phyloP scores from a whole-genome alignment of 2,888 invertebrate species.

The Exocentrus adspersus region DNA sequence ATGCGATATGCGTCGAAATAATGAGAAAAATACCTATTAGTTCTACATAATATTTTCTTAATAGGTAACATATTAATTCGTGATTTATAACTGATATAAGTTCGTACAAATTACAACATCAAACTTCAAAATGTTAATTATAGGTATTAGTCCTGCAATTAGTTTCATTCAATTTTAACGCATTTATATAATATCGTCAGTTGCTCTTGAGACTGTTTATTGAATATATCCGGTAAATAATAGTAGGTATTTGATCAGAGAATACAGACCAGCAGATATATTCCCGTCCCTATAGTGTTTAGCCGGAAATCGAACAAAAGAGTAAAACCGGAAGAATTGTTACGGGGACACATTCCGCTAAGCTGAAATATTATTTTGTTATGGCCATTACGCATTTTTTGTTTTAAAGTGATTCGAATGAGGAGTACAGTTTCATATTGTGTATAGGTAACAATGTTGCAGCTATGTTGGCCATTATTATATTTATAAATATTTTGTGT shows the following conservation, averaged over 20 bases:
- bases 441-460: background rate
- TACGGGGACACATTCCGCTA: conserved; percentile 30
- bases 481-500: conserved; percentile 20
- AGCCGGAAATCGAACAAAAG: conserved; percentile 53
- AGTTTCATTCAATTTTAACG: background rate
- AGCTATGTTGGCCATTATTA: conserved; percentile 13
- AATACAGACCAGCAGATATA: conserved; percentile 17
- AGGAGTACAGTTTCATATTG: conserved; percentile 4
- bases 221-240: background rate
- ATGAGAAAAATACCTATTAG: too few species aligned
- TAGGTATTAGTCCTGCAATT: too few species aligned
- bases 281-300: conserved; percentile 29
- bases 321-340: conserved; percentile 49
- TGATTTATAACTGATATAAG: too few species aligned
- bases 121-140: too few species aligned
- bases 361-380: conserved; percentile 41
- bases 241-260: background rate
- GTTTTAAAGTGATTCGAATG: conserved; percentile 1
- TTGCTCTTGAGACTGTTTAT: background rate
- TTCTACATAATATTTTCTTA: too few species aligned
- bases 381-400: conserved; percentile 33
- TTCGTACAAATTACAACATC: too few species aligned
- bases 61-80: too few species aligned
- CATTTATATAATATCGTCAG: background rate
- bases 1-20: too few species aligned